Evolutionary conservation across 2,113 vertebrate genomes (phyloP), one percentile per base, ranked within the genome.

Genomic region (Nanorana parkeri): DNA sequence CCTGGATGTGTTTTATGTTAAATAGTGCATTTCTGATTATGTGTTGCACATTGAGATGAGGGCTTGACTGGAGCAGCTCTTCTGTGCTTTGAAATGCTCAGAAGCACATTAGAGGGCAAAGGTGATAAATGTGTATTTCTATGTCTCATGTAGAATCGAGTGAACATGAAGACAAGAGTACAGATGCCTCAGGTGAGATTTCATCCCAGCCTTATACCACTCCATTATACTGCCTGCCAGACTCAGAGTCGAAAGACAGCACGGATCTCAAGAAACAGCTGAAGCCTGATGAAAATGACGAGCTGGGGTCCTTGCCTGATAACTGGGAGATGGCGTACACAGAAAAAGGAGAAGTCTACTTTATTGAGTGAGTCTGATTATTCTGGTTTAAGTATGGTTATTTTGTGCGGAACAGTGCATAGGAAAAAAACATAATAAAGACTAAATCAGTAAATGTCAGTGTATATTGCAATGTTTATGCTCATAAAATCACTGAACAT

Each of bases 271-370:
- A 91, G 19, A 95, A 95, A 84, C 91, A 88, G 15, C 87, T 90
- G 74, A 97, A 96, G 86, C 91, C 92, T 7, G 97, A 97, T 47
- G 95, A 98, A 77, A 95, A 88, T 65, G 96, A 97, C 1, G 96
- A 98, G 66, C 90, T 96, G 78, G 97, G 97, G 17, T 92, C 94
- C 0, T 89, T 99, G 84, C 97, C 98, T 21, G 98, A 98, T 87
- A 99, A 99, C 90, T 99, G 98, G 96, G 98, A 99, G 93, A 99
- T 99, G 97, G 98, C 98, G 54, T 99, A 99, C 86, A 99, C 98
- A 5, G 98, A 99, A 89, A 99, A 99, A 84, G 98, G 97, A 24
- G 98, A 99, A 92, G 97, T 99, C 84, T 99, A 99, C 91, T 99
- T 99, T 87, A 99, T 99, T 84, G 98, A 99, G 98, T 99, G 86